These are phyloP conservation scores for Eupithecia centaureata DNA, from an alignment of 2,888 invertebrate species.

Conservation along the genomic window DNA sequence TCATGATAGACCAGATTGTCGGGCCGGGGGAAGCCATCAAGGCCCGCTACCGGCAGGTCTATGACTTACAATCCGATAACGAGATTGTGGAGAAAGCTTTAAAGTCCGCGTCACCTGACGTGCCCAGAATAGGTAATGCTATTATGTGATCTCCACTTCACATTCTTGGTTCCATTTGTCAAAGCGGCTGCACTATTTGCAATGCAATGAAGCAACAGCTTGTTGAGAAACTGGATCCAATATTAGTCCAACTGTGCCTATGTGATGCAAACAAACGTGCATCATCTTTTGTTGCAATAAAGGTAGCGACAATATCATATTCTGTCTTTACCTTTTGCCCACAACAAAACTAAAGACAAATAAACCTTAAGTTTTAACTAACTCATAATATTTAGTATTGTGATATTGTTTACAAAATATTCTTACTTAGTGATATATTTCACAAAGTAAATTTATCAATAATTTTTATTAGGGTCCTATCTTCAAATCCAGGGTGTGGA, in stretches of 20 bases:
- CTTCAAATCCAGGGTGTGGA: conserved; percentile 9
- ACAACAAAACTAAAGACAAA: conserved; percentile 1
- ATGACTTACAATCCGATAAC: conserved; percentile 56
- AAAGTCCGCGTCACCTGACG: background rate
- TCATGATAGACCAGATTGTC: conserved; percentile 63
- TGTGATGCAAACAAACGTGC: conserved; percentile 16
- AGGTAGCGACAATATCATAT: conserved; percentile 1
- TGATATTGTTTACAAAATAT: background rate
- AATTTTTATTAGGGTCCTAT: background rate
- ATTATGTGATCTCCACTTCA: conserved; percentile 12
- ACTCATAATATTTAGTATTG: background rate
- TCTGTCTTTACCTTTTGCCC: background rate
- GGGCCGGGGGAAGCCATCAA: conserved; percentile 51
- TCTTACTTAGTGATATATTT: conserved; percentile 11
- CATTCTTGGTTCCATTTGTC: conserved; percentile 9
- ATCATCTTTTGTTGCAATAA: background rate
- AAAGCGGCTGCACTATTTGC: conserved; percentile 4
- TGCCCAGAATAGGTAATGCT: conserved; percentile 39
- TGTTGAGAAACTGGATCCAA: conserved; percentile 2
- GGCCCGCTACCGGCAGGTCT: conserved; percentile 57
- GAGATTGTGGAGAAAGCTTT: conserved; percentile 57
- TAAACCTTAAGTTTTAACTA: background rate
- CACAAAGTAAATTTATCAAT: conserved; percentile 4
- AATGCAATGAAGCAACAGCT: background rate
- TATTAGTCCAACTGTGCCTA: background rate